Percentiles rank a stretch among this genome's conserved stretches.
Conservation (phyloP, 2,888 invertebrate genomes). For the Drosophila longiperda region DNA sequence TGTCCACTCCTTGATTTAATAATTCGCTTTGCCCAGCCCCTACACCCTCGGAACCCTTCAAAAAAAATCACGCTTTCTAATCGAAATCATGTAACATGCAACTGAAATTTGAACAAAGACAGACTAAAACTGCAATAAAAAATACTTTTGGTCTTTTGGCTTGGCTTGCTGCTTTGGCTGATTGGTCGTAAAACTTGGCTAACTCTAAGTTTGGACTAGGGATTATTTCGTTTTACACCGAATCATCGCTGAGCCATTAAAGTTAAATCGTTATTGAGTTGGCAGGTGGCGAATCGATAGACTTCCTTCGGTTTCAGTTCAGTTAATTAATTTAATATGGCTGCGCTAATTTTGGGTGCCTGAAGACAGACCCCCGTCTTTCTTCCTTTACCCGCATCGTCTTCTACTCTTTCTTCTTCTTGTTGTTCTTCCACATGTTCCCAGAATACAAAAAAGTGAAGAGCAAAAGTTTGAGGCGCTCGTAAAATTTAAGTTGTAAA, state of each 20-base stretch:
- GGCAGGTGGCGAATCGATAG: slow-evolving; percentile 66
- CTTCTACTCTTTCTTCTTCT: slow-evolving; percentile 20
- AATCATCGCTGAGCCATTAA: slow-evolving; percentile 39
- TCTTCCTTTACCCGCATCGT: background rate
- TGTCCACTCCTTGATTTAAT: background rate
- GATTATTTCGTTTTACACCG: slow-evolving; percentile 15
- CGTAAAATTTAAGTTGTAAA: slow-evolving; percentile 81
- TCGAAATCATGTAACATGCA: slow-evolving; percentile 56
- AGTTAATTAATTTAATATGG: slow-evolving; percentile 81
- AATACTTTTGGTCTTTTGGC: slow-evolving; percentile 32
- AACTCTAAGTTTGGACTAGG: slow-evolving; percentile 31
- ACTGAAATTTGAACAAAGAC: slow-evolving; percentile 44
- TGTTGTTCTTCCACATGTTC: slow-evolving; percentile 42
- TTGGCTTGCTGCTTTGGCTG: slow-evolving; percentile 12
- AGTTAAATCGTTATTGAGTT: slow-evolving; percentile 41
- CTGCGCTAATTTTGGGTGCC: slow-evolving; percentile 64
- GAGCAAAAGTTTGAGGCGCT: slow-evolving; percentile 62
- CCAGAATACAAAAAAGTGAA: slow-evolving; percentile 36
- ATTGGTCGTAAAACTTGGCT: slow-evolving; percentile 53
- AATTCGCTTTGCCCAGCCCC: background rate
- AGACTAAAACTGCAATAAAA: slow-evolving; percentile 46
- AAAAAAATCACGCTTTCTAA: slow-evolving; percentile 11
- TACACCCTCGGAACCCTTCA: background rate
- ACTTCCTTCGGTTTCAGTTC: slow-evolving; percentile 65
- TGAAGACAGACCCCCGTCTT: slow-evolving; percentile 65